These are phyloP conservation scores for Heterochromis multidens DNA, from an alignment of 2,113 vertebrate species.

Conservation along the genomic window DNA sequence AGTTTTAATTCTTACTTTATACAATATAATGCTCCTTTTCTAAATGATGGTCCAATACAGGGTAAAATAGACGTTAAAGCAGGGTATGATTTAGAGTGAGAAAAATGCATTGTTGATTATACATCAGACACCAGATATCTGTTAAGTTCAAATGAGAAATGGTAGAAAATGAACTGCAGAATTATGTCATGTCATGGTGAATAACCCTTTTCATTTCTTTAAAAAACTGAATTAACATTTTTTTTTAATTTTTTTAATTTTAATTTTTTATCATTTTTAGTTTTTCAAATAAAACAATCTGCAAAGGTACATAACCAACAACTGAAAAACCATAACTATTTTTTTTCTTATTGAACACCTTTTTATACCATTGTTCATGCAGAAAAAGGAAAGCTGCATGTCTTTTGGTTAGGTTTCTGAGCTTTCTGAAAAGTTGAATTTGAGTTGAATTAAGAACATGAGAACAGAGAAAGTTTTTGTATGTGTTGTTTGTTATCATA, in stretches of 20 bases:
- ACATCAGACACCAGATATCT: background rate
- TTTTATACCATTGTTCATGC: background rate
- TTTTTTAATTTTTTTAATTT: fast-evolving
- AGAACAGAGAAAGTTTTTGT: background rate
- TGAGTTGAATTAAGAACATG: background rate
- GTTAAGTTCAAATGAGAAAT: background rate
- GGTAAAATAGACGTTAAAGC: background rate
- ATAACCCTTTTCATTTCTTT: background rate
- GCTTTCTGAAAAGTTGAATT: background rate
- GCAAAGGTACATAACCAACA: background rate
- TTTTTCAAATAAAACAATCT: background rate
- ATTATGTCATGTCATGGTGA: background rate
- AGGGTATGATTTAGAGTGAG: background rate
- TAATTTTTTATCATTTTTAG: background rate
- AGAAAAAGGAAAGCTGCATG: background rate
- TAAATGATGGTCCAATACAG: background rate
- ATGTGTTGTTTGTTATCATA: background rate
- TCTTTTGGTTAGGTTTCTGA: background rate
- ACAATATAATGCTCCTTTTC: background rate
- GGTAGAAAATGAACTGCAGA: background rate
- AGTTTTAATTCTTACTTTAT: background rate
- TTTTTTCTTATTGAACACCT: background rate
- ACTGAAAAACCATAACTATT: background rate
- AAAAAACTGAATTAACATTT: background rate
- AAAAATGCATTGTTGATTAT: background rate